Percentiles rank a stretch among this genome's conserved stretches.
Evolutionary conservation across 2,113 vertebrate genomes (phyloP).

Genomic region (Lonchura striata): DNA sequence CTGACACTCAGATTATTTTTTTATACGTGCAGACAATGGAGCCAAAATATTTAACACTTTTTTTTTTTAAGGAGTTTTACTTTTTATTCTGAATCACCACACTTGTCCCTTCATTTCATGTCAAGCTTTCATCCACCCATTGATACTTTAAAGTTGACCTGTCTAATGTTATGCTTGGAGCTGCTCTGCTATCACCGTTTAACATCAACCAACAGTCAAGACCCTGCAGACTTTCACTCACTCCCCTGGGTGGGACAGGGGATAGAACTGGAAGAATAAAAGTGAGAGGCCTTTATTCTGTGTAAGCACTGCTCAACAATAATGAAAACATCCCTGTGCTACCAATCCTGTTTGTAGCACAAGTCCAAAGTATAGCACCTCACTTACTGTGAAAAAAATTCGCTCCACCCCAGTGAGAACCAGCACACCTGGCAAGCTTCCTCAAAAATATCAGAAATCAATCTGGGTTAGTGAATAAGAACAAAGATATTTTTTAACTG

Average conservation of each 20-base stretch:
- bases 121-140: background rate
- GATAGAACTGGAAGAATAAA: background rate
- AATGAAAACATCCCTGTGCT: background rate
- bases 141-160: background rate
- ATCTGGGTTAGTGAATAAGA: background rate
- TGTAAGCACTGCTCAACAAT: too few relatives aligned
- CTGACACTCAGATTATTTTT: background rate
- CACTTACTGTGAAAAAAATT: background rate
- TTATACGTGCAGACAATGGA: background rate
- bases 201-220: background rate
- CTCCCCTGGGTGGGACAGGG: background rate
- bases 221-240: rapidly evolving
- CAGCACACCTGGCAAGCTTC: background rate
- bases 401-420: background rate
- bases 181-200: background rate
- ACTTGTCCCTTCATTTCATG: background rate
- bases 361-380: background rate
- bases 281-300: background rate
- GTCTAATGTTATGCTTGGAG: background rate
- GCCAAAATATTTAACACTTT: background rate
- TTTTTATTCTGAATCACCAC: background rate
- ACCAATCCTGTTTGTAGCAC: background rate
- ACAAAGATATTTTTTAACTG: background rate
- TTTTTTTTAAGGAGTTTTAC: background rate
- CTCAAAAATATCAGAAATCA: background rate